Percentiles rank a stretch among this genome's conserved stretches.
These are phyloP conservation scores for Callochromis pleurospilus DNA, from an alignment of 2,113 vertebrate species.

Conservation along the genomic window DNA sequence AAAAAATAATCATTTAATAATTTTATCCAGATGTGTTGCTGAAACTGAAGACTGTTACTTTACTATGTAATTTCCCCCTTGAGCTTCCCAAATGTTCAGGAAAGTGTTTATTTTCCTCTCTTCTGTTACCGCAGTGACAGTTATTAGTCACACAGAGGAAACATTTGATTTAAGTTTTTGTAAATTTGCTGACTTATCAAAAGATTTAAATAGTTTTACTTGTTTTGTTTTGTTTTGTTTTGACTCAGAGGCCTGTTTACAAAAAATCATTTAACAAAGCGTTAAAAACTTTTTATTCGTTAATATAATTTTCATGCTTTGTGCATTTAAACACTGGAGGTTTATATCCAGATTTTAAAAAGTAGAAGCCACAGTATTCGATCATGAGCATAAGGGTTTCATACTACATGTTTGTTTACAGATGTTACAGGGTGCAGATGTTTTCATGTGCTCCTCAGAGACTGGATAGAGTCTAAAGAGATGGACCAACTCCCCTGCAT, in stretches of 20 bases:
- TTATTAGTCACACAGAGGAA: background rate
- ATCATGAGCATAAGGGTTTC: background rate
- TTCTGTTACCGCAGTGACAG: background rate
- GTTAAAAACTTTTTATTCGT: background rate
- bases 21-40: background rate
- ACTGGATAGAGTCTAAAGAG: background rate
- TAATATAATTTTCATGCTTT: background rate
- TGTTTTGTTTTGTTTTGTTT: background rate
- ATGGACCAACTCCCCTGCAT: background rate
- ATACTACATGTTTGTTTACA: slow-evolving; percentile 26
- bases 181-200: background rate
- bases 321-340: background rate
- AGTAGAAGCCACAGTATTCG: background rate
- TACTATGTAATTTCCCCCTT: background rate
- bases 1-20: background rate
- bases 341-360: background rate
- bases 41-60: background rate
- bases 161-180: background rate
- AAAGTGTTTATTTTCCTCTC: background rate
- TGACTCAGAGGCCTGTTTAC: background rate
- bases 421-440: background rate
- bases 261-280: background rate
- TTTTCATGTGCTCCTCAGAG: slow-evolving; percentile 7
- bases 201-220: background rate
- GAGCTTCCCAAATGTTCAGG: background rate